Percentiles rank a stretch among this genome's conserved stretches.
These are phyloP conservation scores for Congeria kusceri DNA, from an alignment of 2,888 invertebrate species.

Conservation along the genomic window DNA sequence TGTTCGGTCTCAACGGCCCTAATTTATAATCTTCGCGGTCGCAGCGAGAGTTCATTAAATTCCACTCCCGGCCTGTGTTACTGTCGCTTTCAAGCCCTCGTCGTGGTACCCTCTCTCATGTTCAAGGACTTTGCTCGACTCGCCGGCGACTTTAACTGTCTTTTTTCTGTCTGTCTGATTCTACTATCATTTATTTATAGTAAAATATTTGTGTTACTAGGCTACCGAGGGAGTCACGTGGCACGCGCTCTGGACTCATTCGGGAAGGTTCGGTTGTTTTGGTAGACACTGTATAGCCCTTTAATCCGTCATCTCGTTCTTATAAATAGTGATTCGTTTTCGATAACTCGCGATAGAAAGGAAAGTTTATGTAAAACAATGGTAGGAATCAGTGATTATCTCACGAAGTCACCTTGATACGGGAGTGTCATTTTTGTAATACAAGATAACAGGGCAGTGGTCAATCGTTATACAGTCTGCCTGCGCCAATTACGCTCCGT, in stretches of 20 bases:
- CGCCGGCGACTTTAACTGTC: slow-evolving; percentile 61
- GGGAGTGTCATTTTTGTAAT: slow-evolving; percentile 1
- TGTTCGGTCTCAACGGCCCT: too few species aligned
- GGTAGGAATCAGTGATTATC: slow-evolving; percentile 2
- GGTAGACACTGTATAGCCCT: slow-evolving; percentile 49
- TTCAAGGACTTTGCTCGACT: slow-evolving; percentile 57
- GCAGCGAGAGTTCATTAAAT: slow-evolving; percentile 59
- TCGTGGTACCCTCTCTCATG: slow-evolving; percentile 47
- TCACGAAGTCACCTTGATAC: background rate
- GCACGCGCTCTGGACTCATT: slow-evolving; percentile 48
- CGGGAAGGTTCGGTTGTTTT: slow-evolving; percentile 49
- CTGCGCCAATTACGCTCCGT: background rate
- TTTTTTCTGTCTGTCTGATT: slow-evolving; percentile 39
- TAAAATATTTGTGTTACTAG: slow-evolving; percentile 51
- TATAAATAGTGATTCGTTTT: slow-evolving; percentile 56
- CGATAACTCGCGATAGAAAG: slow-evolving; percentile 48
- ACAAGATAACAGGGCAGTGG: background rate
- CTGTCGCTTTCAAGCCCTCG: slow-evolving; percentile 47
- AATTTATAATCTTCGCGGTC: too few species aligned
- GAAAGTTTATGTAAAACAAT: slow-evolving; percentile 47
- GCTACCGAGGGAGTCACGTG: slow-evolving; percentile 47
- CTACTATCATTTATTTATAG: slow-evolving; percentile 60
- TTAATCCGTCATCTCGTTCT: slow-evolving; percentile 62
- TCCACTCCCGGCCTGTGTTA: slow-evolving; percentile 48
- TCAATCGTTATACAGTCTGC: slow-evolving; percentile 6